Base-by-base conservation (phyloP, 2,797 vertebrate genomes). In the Phoxinus dragarum region DNA sequence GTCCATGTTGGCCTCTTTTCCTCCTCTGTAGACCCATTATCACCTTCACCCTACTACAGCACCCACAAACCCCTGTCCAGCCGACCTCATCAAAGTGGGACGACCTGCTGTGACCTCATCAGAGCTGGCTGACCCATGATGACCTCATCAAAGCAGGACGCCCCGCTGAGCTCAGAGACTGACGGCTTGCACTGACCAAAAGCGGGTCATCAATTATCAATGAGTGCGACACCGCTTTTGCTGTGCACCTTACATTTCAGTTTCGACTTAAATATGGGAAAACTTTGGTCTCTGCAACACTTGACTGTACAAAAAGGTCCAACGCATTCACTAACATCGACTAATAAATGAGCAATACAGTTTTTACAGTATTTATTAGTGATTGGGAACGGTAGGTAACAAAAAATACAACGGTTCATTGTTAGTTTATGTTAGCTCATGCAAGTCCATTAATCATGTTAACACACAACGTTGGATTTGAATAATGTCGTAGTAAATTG, bases 51-150 rank as follows among this genome's bases (percentile, higher is more conserved):
- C 90, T 81, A 92, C 93, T 90, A 92, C 84, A 86, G 79, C 66
- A 86, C 77, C 61, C 89, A 87, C 64, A 90, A 88, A 90, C 85
- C 90, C 88, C 88, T 78, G 86, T 90, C 90, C 91, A 91, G 88
- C 93, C 94, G 92, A 95, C 94, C 95, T 96, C 94, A 95, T 96
- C 95, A 95, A 94, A 94, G 94, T 93, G 93, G 94, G 93, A 92
- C 89, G 93, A 94, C 95, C 95, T 91, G 86, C 84, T 86, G 90
- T 93, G 94, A 95, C 95, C 95, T 96, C 95, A 96, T 96, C 95
- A 96, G 92, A 89, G 90, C 90, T 83, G 89, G 52, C 56, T 93
- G 94, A 94, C 95, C 95, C 92, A 83, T 84, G 27, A 73, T 92
- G 94, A 95, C 94, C 95, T 95, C 93, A 94, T 96, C 95, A 96